Conservation (phyloP, 2,888 invertebrate genomes). For the Sicus ferrugineus region DNA sequence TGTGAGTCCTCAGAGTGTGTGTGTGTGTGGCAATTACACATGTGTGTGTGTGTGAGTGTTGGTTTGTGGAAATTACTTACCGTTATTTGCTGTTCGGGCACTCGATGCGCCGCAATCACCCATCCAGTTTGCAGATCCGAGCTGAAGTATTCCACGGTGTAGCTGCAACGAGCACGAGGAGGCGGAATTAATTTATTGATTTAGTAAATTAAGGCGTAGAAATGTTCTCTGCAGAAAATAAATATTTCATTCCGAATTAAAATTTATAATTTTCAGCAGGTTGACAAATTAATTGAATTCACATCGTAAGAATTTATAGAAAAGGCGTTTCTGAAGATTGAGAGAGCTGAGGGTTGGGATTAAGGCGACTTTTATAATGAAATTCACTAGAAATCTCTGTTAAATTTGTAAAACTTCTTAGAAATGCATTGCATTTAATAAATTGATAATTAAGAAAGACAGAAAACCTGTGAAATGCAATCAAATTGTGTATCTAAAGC, state of each 20-base stretch:
- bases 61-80: conserved; percentile 62
- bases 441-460: not conserved
- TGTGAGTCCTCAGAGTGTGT: not conserved
- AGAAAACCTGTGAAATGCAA: no score
- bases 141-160: conserved; percentile 80
- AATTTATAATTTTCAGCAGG: not conserved
- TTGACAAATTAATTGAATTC: not conserved
- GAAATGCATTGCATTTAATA: not conserved
- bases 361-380: no score
- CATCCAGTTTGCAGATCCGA: conserved; percentile 81
- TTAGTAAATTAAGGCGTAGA: not conserved
- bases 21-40: not conserved
- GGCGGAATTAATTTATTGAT: not conserved
- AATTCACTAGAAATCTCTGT: no score
- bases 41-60: not conserved
- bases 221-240: not conserved
- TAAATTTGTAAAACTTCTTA: not conserved
- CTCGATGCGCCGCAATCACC: conserved; percentile 75
- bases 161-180: conserved; percentile 66
- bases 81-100: conserved; percentile 74
- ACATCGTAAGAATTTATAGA: not conserved
- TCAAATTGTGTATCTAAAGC: no score
- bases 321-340: no score
- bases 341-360: no score
- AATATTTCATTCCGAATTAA: not conserved